Percentiles rank a stretch among this genome's conserved stretches.
Evolutionary conservation across 2,113 vertebrate genomes (phyloP).

Genomic region (Eretmochelys imbricata): DNA sequence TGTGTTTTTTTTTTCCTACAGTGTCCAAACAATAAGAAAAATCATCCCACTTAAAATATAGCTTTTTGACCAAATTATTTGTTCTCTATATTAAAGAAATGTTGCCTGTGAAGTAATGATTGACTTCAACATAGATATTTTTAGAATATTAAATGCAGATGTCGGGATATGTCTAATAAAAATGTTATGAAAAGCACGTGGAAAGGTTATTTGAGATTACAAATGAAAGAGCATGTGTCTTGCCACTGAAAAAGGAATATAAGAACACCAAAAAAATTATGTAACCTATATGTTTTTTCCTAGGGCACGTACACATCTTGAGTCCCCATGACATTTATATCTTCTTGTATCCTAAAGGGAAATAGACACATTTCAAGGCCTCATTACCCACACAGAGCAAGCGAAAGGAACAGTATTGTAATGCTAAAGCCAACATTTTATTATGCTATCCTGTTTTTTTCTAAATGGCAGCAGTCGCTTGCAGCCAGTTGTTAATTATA

Average conservation of each 20-base stretch:
- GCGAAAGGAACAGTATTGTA: not conserved
- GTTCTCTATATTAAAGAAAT: not conserved
- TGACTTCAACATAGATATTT: not conserved
- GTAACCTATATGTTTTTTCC: not conserved
- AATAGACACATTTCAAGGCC: not conserved
- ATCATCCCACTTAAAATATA: not conserved
- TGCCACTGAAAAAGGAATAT: not conserved
- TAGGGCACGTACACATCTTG: not conserved
- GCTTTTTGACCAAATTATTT: not conserved
- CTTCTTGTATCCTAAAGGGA: not conserved
- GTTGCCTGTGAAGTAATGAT: not conserved
- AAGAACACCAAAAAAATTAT: not conserved
- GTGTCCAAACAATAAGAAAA: not conserved
- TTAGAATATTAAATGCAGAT: not conserved
- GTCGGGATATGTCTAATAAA: not conserved
- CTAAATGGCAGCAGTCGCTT: not conserved
- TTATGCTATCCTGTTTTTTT: not conserved
- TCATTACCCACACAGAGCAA: not conserved
- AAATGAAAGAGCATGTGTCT: not conserved
- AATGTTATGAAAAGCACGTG: not conserved
- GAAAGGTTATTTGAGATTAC: not conserved
- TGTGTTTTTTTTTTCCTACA: not conserved
- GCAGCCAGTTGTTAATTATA: not conserved
- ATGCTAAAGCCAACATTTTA: not conserved
- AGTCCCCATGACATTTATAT: accelerated